Percentiles rank a stretch among this genome's conserved stretches.
Evolutionary conservation across 2,113 vertebrate species (phyloP).

Genomic region (Plecotus auritus): DNA sequence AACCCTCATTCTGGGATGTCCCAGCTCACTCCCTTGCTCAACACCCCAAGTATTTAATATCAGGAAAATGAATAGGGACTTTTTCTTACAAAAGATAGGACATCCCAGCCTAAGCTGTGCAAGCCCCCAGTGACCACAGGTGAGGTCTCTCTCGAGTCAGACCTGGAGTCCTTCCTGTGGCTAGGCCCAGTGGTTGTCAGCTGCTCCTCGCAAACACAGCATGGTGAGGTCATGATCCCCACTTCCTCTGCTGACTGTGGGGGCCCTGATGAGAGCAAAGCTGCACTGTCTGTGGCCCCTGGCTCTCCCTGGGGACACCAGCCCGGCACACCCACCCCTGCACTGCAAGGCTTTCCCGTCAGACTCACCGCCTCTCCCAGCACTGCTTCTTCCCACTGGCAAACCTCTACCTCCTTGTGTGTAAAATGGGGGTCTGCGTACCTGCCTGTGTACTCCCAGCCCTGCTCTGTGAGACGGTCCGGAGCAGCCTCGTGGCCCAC

Average conservation of each 20-base stretch:
- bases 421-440: slow-evolving; percentile 8
- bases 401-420: not conserved
- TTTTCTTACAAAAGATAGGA: not conserved
- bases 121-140: not conserved
- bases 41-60: not conserved
- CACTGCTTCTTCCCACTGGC: not conserved
- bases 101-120: not conserved
- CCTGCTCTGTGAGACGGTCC: too few relatives aligned
- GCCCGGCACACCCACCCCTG: not conserved
- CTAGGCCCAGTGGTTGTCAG: not conserved
- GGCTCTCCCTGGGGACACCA: not conserved
- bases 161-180: not conserved
- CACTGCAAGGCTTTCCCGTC: not conserved
- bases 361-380: not conserved
- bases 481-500: rapidly evolving
- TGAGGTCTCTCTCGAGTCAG: not conserved
- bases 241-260: not conserved
- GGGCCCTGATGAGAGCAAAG: not conserved
- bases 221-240: not conserved
- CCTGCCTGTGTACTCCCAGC: slow-evolving; percentile 13
- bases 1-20: not conserved
- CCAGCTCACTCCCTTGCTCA: not conserved
- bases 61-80: not conserved
- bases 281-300: not conserved
- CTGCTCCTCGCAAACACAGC: not conserved